phyloP scores from a whole-genome alignment of 2,113 vertebrate genomes.

The Calyptommatus sinebrachiatus region DNA sequence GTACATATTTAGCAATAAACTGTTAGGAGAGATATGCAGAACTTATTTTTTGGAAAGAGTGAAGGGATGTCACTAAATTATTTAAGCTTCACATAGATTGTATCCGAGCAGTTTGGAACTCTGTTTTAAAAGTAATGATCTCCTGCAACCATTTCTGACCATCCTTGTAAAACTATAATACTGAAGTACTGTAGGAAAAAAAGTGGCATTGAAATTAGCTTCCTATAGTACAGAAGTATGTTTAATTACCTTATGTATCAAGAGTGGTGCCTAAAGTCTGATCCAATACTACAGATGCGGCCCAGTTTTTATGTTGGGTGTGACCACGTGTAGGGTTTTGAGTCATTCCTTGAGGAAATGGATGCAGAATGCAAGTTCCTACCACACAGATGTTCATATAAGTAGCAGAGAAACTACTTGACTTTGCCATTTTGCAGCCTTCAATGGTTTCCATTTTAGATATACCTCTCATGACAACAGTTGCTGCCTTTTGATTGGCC shows the following conservation, averaged over 20 bases:
- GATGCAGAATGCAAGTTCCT: no score
- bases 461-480: no score
- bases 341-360: no score
- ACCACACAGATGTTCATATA: no score
- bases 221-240: neutral
- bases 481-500: no score
- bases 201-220: neutral
- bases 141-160: neutral
- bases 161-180: neutral
- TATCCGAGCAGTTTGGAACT: neutral
- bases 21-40: conserved; percentile 13
- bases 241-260: conserved; percentile 3
- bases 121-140: neutral
- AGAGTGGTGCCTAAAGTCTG: neutral
- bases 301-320: neutral
- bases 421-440: no score
- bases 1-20: conserved; percentile 31
- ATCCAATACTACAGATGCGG: neutral
- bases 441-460: no score
- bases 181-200: neutral
- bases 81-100: neutral
- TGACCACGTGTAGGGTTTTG: no score
- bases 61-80: neutral
- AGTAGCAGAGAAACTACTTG: no score
- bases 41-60: conserved; percentile 2